Evolutionary conservation across 92 coral and sea anemone species (phyloP).

Genomic region (Nematostella vectensis): DNA sequence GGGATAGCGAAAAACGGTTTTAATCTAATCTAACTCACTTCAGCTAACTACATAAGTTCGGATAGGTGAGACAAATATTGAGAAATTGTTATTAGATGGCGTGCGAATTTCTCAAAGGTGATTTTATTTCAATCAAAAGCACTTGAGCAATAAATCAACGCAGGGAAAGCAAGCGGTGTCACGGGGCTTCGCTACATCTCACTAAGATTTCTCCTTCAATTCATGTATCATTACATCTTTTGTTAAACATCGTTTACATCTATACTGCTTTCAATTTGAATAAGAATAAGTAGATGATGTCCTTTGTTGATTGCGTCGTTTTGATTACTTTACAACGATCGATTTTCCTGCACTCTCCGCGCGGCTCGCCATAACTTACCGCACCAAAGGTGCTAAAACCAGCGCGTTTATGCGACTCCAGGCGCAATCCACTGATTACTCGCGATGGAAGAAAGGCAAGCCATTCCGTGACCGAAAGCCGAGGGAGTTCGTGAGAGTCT

Average conservation of each 20-base stretch:
- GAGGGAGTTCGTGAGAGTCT: slow-evolving; percentile 53
- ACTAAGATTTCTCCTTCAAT: slow-evolving; percentile 34
- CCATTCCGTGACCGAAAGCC: slow-evolving; percentile 63
- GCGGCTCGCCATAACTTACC: too few relatives aligned
- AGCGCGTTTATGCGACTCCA: too few relatives aligned
- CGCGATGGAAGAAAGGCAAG: too few relatives aligned
- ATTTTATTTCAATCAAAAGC: neutral
- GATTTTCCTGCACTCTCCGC: slow-evolving; percentile 32
- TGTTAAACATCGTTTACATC: slow-evolving; percentile 74
- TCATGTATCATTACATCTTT: slow-evolving; percentile 63
- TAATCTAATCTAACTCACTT: neutral
- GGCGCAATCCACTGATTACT: too few relatives aligned
- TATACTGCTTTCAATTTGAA: slow-evolving; percentile 81
- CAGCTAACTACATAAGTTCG: neutral
- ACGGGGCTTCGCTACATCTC: too few relatives aligned
- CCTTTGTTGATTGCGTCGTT: slow-evolving; percentile 83
- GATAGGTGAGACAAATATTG: neutral
- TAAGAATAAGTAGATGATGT: slow-evolving; percentile 83
- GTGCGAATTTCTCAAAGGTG: neutral
- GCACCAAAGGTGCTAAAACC: too few relatives aligned
- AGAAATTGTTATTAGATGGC: neutral
- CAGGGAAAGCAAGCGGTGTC: too few relatives aligned
- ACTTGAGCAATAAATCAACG: neutral
- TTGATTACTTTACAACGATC: slow-evolving; percentile 74
- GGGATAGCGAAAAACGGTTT: neutral